These are phyloP conservation scores for Phocides pigmalion DNA, from an alignment of 1,140 invertebrate species.

Conservation along the genomic window DNA sequence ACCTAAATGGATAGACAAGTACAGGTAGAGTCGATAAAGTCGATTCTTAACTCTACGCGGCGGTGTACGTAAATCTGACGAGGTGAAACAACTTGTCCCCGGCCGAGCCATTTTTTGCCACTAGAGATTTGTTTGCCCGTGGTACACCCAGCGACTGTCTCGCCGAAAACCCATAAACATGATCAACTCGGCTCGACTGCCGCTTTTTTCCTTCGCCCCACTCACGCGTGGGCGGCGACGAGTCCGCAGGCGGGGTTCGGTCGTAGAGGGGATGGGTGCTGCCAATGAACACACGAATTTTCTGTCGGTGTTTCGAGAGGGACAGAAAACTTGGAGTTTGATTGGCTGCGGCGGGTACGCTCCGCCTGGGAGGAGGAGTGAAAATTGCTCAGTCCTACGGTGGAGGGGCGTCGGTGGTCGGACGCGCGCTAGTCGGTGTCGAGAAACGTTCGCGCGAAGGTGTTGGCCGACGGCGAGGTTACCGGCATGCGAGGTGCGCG, in stretches of 20 bases:
- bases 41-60: constrained; percentile 49
- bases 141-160: constrained; percentile 68
- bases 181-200: constrained; percentile 65
- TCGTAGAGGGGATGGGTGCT: constrained; percentile 54
- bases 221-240: constrained; percentile 49
- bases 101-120: constrained; percentile 76
- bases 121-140: constrained; percentile 76
- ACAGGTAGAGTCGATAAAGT: constrained; percentile 51
- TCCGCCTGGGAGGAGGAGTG: constrained; percentile 60
- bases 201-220: constrained; percentile 69
- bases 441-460: constrained; percentile 60
- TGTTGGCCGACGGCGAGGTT: constrained; percentile 46
- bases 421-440: constrained; percentile 74
- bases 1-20: constrained; percentile 33
- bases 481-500: constrained; percentile 60
- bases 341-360: constrained; percentile 48
- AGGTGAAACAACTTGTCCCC: constrained; percentile 78
- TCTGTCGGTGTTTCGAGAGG: constrained; percentile 54
- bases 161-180: constrained; percentile 81
- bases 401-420: constrained; percentile 65
- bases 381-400: constrained; percentile 66
- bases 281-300: constrained; percentile 52
- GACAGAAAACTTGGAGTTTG: constrained; percentile 54
- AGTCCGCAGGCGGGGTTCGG: constrained; percentile 43
- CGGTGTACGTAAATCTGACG: constrained; percentile 71